Conservation (phyloP, 2,113 vertebrate species). For the Limnothrissa miodon region DNA sequence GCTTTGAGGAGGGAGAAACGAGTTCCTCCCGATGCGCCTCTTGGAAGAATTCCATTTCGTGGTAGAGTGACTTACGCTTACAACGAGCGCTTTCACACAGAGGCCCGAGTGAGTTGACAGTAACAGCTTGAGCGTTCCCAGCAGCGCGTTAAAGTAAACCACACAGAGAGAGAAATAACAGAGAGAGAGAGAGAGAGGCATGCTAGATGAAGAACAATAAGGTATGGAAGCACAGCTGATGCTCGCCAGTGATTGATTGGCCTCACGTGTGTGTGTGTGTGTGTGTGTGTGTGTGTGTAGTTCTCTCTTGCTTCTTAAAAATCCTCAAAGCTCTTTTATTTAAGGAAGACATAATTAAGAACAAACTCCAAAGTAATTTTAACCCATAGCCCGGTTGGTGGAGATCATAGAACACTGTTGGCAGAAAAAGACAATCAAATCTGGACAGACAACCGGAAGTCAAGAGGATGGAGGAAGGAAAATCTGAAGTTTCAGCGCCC, state of each 20-base stretch:
- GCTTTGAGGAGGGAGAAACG: not conserved
- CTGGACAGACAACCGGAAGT: too few relatives aligned
- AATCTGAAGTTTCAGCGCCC: too few relatives aligned
- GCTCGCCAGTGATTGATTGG: not conserved
- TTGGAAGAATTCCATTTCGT: not conserved
- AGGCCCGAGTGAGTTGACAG: not conserved
- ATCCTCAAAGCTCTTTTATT: too few relatives aligned
- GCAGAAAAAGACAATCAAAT: too few relatives aligned
- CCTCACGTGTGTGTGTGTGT: not conserved
- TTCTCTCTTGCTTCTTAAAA: not conserved
- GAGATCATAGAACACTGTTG: too few relatives aligned
- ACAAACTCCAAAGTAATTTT: too few relatives aligned
- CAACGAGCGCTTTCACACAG: not conserved
- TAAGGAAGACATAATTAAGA: too few relatives aligned
- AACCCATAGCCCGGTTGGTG: too few relatives aligned
- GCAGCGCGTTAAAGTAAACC: not conserved
- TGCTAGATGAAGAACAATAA: not conserved
- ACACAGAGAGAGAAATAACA: not conserved
- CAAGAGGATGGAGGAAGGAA: too few relatives aligned
- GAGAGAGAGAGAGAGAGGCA: not conserved
- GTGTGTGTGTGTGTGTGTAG: too few relatives aligned
- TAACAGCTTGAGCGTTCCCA: not conserved
- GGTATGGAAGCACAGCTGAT: not conserved
- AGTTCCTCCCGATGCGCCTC: not conserved
- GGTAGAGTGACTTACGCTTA: not conserved